Evolutionary conservation across 1,140 invertebrate species (phyloP).

Genomic region (Myzus persicae): DNA sequence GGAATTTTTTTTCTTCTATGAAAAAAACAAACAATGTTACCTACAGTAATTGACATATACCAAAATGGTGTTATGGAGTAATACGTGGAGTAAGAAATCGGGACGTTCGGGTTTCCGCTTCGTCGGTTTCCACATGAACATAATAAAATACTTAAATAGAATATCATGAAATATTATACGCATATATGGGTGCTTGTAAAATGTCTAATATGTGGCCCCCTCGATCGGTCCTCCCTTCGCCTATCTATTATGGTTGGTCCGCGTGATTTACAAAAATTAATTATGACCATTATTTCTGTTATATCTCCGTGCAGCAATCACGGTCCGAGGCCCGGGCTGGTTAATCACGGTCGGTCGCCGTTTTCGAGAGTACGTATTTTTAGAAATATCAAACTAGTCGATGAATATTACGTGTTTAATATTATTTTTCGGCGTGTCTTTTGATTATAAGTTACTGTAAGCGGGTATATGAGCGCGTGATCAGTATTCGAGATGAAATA

Average conservation of each 20-base stretch:
- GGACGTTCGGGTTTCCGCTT: background rate
- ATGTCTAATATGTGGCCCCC: background rate
- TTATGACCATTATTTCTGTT: background rate
- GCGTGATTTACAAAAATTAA: background rate
- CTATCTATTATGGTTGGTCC: background rate
- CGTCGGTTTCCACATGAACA: background rate
- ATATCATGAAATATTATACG: no score
- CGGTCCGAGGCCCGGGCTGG: background rate
- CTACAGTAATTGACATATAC: background rate
- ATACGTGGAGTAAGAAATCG: background rate
- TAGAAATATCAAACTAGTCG: background rate
- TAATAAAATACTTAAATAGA: no score
- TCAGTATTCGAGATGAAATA: background rate
- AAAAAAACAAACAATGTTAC: background rate
- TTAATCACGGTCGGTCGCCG: background rate
- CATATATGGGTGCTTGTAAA: background rate
- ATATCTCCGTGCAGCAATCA: background rate
- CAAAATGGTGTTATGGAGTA: background rate
- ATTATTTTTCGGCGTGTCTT: background rate
- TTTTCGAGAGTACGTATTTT: background rate
- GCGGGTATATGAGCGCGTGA: background rate
- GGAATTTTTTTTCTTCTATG: background rate
- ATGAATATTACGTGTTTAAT: background rate
- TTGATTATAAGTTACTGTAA: background rate
- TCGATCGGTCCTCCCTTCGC: background rate